These are phyloP conservation scores for Elanus axillaris DNA, from an alignment of 2,113 vertebrate species.

Conservation along the genomic window DNA sequence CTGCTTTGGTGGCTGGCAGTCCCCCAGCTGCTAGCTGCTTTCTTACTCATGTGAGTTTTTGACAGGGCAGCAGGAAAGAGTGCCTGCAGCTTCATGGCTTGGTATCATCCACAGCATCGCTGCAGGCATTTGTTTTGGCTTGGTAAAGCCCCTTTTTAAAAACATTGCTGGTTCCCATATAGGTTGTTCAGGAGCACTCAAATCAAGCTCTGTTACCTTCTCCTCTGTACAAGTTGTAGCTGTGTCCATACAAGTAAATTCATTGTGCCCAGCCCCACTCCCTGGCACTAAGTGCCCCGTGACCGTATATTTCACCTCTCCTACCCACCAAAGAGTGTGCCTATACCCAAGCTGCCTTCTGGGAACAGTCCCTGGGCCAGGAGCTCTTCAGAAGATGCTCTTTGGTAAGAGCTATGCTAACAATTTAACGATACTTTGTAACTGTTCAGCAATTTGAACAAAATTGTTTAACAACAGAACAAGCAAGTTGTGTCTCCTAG, in stretches of 20 bases:
- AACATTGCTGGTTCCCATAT: not conserved
- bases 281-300: not conserved
- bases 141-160: not conserved
- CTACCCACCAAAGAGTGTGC: not conserved
- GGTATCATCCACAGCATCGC: not conserved
- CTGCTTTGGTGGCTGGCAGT: accelerated
- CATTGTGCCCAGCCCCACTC: not conserved
- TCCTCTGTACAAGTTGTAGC: not conserved
- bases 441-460: not conserved
- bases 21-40: not conserved
- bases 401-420: not conserved
- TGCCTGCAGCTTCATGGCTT: not conserved
- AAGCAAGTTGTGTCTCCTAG: not conserved
- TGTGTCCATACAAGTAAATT: not conserved
- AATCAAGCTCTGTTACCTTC: not conserved
- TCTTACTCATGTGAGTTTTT: not conserved
- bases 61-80: not conserved
- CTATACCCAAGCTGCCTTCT: not conserved
- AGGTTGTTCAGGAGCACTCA: not conserved
- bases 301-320: not conserved
- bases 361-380: not conserved
- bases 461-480: not conserved
- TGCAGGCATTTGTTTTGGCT: not conserved
- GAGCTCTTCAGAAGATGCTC: not conserved
- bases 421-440: not conserved